A percentile compares a stretch with the other conserved stretches of the same genome.
phyloP scores from a whole-genome alignment of 2,797 vertebrate species.

The Propithecus deckenii region DNA sequence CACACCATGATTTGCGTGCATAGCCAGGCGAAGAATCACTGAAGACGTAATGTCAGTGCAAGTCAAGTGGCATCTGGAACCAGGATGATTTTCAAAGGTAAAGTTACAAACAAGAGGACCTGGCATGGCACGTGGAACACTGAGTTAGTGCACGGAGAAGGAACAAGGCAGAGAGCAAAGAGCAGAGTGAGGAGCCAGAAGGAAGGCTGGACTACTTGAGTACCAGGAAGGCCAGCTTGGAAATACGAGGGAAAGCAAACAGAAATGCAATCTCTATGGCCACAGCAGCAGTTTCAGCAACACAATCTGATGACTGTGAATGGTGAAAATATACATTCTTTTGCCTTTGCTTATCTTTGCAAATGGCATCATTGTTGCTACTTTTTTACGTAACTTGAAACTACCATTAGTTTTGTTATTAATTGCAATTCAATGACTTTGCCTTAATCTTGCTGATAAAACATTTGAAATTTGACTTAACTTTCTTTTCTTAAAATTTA shows the following conservation, averaged over 20 bases:
- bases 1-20: neutral
- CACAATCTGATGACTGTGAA: neutral
- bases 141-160: neutral
- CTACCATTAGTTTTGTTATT: neutral
- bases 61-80: neutral
- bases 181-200: neutral
- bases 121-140: neutral
- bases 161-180: neutral
- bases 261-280: neutral
- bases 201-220: neutral
- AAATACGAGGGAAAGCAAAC: neutral
- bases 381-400: neutral
- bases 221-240: neutral
- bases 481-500: constrained; percentile 33
- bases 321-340: neutral
- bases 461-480: neutral
- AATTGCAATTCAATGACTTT: neutral
- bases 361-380: neutral
- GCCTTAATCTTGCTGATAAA: neutral
- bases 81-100: neutral
- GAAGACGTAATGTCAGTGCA: accelerated
- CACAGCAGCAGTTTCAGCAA: neutral
- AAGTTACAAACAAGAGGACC: neutral
- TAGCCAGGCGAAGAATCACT: neutral
- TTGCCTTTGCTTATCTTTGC: neutral